Conservation (phyloP, 2,888 invertebrate species). For the Ectemnius lituratus region DNA sequence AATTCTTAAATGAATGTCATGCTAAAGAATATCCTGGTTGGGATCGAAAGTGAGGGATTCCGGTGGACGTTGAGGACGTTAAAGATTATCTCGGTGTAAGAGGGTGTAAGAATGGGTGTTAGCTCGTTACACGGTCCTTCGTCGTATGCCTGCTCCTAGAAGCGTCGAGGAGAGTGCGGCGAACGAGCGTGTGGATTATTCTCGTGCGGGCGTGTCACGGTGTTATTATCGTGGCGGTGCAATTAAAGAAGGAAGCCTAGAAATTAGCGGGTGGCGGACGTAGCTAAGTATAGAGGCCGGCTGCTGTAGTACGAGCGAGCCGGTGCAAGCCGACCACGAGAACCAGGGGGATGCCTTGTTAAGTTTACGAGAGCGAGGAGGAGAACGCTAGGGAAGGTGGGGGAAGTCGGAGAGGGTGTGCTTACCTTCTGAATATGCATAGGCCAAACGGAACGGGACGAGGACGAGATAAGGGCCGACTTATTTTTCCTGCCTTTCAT, state of each 20-base stretch:
- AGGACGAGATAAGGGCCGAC: slow-evolving; percentile 75
- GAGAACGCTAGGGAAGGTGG: slow-evolving; percentile 38
- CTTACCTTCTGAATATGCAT: slow-evolving; percentile 75
- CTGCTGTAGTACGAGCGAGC: slow-evolving; percentile 56
- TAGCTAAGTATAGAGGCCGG: slow-evolving; percentile 73
- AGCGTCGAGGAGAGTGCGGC: slow-evolving; percentile 9
- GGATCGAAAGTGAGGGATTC: neutral
- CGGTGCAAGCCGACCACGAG: slow-evolving; percentile 58
- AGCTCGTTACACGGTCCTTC: slow-evolving; percentile 65
- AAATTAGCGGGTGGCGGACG: slow-evolving; percentile 75
- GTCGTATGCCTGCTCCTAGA: slow-evolving; percentile 14
- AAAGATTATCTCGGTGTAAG: slow-evolving; percentile 68
- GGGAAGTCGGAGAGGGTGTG: slow-evolving; percentile 49
- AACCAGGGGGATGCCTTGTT: slow-evolving; percentile 54
- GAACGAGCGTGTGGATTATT: neutral
- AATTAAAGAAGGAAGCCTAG: slow-evolving; percentile 76
- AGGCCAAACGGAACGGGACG: slow-evolving; percentile 73
- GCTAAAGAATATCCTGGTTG: too few species aligned
- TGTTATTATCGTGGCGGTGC: slow-evolving; percentile 72
- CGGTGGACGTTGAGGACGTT: slow-evolving; percentile 39
- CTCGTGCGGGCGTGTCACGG: slow-evolving; percentile 44
- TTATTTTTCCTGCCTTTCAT: slow-evolving; percentile 76
- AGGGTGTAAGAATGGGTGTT: slow-evolving; percentile 68
- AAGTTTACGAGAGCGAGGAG: slow-evolving; percentile 49
- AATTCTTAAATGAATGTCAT: too few species aligned